These are phyloP conservation scores for Lithophane ornitopus DNA, from an alignment of 2,888 invertebrate species.

Conservation along the genomic window DNA sequence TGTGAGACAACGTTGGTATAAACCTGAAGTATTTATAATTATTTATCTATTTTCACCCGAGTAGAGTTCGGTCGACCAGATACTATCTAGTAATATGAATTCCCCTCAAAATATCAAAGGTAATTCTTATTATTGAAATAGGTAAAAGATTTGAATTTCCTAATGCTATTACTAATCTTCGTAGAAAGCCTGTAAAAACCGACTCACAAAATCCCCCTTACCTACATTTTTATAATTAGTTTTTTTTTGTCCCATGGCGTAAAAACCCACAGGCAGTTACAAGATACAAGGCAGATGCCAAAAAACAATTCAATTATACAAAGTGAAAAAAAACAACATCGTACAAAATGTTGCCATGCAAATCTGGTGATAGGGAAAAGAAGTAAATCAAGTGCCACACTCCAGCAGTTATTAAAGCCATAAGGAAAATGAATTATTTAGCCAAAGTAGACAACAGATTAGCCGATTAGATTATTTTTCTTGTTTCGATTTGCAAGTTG, in stretches of 20 bases:
- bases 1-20: too few relatives aligned
- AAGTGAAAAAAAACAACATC: constrained; percentile 52
- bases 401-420: constrained; percentile 42
- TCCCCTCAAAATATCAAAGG: not conserved
- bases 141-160: not conserved
- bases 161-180: not conserved
- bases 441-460: constrained; percentile 41
- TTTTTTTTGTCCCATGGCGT: constrained; percentile 26
- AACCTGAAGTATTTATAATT: too few relatives aligned
- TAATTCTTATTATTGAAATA: not conserved
- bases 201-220: not conserved
- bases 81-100: not conserved
- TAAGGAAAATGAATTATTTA: constrained; percentile 56
- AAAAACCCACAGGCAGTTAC: constrained; percentile 30
- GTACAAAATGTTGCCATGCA: constrained; percentile 58
- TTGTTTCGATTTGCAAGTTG: constrained; percentile 38
- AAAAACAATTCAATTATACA: constrained; percentile 58
- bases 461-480: constrained; percentile 46
- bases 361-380: constrained; percentile 50
- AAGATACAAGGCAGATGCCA: constrained; percentile 48
- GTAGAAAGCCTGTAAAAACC: not conserved
- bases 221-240: constrained; percentile 28
- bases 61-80: too few relatives aligned
- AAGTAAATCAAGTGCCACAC: constrained; percentile 48
- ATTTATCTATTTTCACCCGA: too few relatives aligned